These are phyloP conservation scores for Scaptodrosophila lebanonensis DNA, from an alignment of 1,140 invertebrate species.

Conservation along the genomic window DNA sequence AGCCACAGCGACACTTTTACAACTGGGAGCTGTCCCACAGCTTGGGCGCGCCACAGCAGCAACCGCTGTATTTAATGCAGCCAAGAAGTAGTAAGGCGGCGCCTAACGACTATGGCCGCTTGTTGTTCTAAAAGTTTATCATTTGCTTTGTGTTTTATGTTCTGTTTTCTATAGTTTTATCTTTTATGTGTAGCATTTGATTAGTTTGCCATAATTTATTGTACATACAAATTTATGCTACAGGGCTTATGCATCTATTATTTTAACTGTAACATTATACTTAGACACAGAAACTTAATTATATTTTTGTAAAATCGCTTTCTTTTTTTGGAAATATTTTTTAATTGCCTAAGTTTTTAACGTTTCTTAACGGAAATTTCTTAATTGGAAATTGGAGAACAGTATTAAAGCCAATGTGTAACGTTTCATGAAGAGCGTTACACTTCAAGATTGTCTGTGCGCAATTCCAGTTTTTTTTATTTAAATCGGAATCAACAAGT, in stretches of 20 bases:
- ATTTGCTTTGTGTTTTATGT: slow-evolving; percentile 12
- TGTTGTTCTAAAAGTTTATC: slow-evolving; percentile 54
- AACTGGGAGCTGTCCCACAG: slow-evolving; percentile 66
- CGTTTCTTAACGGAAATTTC: slow-evolving; percentile 44
- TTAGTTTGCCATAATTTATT: slow-evolving; percentile 70
- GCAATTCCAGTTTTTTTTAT: slow-evolving; percentile 53
- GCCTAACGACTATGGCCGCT: slow-evolving; percentile 66
- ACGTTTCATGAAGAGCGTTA: slow-evolving; percentile 44
- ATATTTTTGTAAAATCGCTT: slow-evolving; percentile 64
- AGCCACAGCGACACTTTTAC: slow-evolving; percentile 59
- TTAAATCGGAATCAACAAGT: slow-evolving; percentile 36
- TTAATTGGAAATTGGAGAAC: slow-evolving; percentile 71
- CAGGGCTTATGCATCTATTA: slow-evolving; percentile 34
- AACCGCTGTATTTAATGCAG: slow-evolving; percentile 56
- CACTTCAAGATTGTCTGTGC: too few species aligned
- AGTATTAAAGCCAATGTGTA: slow-evolving; percentile 65
- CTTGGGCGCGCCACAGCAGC: slow-evolving; percentile 55
- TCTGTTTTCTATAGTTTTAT: slow-evolving; percentile 6
- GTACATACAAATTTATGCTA: slow-evolving; percentile 50
- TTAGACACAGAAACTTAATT: slow-evolving; percentile 42
- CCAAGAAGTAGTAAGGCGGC: slow-evolving; percentile 43
- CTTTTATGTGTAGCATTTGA: slow-evolving; percentile 29
- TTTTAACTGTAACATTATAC: slow-evolving; percentile 52
- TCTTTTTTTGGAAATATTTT: slow-evolving; percentile 35
- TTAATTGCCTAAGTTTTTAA: slow-evolving; percentile 55